Evolutionary conservation across 2,888 invertebrate species (phyloP).

Genomic region (Drosophila diplacantha): DNA sequence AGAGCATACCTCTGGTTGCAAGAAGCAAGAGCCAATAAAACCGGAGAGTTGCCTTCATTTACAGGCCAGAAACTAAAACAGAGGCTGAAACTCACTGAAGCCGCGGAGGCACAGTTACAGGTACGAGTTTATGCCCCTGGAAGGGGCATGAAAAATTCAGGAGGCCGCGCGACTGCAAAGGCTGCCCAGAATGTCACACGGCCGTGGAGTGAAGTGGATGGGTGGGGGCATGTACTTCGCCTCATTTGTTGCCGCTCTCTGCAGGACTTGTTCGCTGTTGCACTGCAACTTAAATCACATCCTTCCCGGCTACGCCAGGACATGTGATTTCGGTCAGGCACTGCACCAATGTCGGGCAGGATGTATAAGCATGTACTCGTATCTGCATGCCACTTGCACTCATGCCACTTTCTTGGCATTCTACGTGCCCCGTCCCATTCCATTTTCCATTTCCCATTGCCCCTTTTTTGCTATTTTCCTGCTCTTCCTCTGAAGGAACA

Average conservation of each 20-base stretch:
- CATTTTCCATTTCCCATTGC: slow-evolving; percentile 2
- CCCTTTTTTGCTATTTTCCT: neutral
- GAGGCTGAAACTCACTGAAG: slow-evolving; percentile 34
- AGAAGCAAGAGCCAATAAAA: slow-evolving; percentile 56
- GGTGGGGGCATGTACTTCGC: slow-evolving; percentile 13
- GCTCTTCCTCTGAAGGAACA: slow-evolving; percentile 10
- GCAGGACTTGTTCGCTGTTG: slow-evolving; percentile 37
- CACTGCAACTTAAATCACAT: slow-evolving; percentile 76
- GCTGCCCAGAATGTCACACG: slow-evolving; percentile 57
- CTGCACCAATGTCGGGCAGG: slow-evolving; percentile 43
- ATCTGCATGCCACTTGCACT: slow-evolving; percentile 57
- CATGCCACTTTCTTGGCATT: slow-evolving; percentile 65
- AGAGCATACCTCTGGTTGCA: neutral
- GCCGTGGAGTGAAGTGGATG: slow-evolving; percentile 8
- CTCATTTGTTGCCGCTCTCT: slow-evolving; percentile 31
- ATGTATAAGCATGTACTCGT: slow-evolving; percentile 29
- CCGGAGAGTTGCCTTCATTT: slow-evolving; percentile 58
- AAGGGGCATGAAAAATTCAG: slow-evolving; percentile 68
- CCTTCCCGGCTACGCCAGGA: slow-evolving; percentile 75
- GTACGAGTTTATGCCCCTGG: slow-evolving; percentile 65
- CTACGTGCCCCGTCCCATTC: slow-evolving; percentile 53
- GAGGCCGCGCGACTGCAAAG: slow-evolving; percentile 57
- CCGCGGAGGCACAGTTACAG: slow-evolving; percentile 24
- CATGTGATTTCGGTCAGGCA: slow-evolving; percentile 74
- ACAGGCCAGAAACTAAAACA: slow-evolving; percentile 32